phyloP scores from a whole-genome alignment of 2,888 invertebrate genomes.

The Euplagia quadripunctaria region DNA sequence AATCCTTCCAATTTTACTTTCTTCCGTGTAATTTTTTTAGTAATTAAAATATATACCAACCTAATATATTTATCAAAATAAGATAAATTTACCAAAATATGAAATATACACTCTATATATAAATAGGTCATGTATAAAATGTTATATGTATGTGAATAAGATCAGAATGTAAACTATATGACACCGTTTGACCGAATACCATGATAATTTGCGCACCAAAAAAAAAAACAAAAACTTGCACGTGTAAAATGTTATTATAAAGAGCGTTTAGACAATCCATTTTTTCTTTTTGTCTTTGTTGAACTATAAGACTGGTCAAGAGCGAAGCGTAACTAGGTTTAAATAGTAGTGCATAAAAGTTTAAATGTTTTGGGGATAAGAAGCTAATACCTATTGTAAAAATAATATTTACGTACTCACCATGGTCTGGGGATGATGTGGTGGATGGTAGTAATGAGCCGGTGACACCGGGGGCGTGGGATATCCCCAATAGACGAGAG shows the following conservation, averaged over 20 bases:
- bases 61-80: too few species aligned
- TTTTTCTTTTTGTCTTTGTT: neutral
- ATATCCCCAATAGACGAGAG: slow-evolving; percentile 96
- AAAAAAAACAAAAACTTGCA: neutral
- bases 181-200: too few species aligned
- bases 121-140: too few species aligned
- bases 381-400: neutral
- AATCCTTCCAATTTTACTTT: too few species aligned
- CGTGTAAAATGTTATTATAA: neutral
- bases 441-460: slow-evolving; percentile 93
- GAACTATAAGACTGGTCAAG: neutral
- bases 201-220: too few species aligned
- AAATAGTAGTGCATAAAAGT: neutral
- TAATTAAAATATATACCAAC: too few species aligned
- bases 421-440: slow-evolving; percentile 84
- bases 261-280: neutral
- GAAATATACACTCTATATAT: too few species aligned
- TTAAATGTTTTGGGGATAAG: neutral
- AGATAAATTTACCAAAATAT: too few species aligned
- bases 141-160: too few species aligned
- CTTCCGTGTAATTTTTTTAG: too few species aligned
- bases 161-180: too few species aligned
- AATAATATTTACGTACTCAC: slow-evolving; percentile 58
- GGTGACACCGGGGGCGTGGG: slow-evolving; percentile 98
- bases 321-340: neutral